Evolutionary conservation across 92 coral and sea anemone genomes (phyloP), one percentile per base, ranked within the genome.

Genomic region (Metridium senile): DNA sequence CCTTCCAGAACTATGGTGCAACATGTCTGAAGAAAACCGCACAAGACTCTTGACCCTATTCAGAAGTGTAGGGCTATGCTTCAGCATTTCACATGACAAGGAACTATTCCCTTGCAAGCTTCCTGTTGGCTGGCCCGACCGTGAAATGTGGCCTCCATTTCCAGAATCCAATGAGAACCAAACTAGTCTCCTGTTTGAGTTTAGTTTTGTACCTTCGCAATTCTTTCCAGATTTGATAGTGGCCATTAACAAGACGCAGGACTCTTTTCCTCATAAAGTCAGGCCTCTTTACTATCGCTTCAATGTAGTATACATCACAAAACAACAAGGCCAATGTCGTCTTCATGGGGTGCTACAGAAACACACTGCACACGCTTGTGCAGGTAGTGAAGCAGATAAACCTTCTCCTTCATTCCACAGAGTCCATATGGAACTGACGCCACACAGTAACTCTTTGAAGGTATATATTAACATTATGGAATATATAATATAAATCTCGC

Each of bases 71-170:
- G 71, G 77, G 23, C 56, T 79, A 70, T 79, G 84, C 31, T 71
- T 70, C 35, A 28, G 16, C 27, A 61, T 79, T 35, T 70, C 77
- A 23, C 61, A 70, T 8, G 34, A 53, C 23, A 46, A 71, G 23
- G 84, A 79, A 9, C 43, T 79, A 56, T 79, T 79, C 43, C 84
- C 84, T 59, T 79, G 85, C 65, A 81, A 72, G 16, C 65, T 72
- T 29, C 85, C 79, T 23, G 67, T 81, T 26, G 85, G 85, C 17
- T 81, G 85, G 85, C 85, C 85, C n/a, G 74, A 81, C 71, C 21
- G 66, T 19, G 80, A 81, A 4, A 81, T 72, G 65, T 81, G 85
- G 85, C 58, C 85, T 0, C 66, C 74, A 63, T 19, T 63, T 20
- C 80, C 85, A 16, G 28, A n/a, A n/a, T n/a, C n/a, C n/a, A n/a